Conservation (phyloP, 2,888 invertebrate species). For the Salticus scenicus region DNA sequence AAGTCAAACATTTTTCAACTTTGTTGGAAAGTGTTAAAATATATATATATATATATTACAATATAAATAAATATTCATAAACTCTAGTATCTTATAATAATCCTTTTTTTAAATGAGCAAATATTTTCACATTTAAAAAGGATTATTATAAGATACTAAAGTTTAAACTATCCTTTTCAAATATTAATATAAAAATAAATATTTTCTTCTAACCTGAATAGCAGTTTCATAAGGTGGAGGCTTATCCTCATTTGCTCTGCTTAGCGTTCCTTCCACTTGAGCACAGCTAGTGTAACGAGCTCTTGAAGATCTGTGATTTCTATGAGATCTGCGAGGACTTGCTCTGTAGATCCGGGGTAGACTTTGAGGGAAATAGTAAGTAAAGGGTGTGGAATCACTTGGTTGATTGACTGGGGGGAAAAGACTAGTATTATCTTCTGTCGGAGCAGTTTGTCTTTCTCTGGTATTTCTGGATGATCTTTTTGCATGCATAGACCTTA, state of each 20-base stretch:
- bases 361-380: conserved; percentile 39
- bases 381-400: conserved; percentile 47
- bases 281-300: conserved; percentile 49
- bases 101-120: too few species aligned
- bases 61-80: too few species aligned
- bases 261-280: conserved; percentile 44
- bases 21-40: too few species aligned
- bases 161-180: too few species aligned
- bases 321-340: conserved; percentile 32
- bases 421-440: conserved; percentile 43
- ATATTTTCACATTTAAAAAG: too few species aligned
- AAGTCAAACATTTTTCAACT: too few species aligned
- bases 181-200: too few species aligned
- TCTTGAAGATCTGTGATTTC: conserved; percentile 10
- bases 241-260: conserved; percentile 52
- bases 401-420: conserved; percentile 21
- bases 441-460: conserved; percentile 4
- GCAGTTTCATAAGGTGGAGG: conserved; percentile 64
- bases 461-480: conserved; percentile 15
- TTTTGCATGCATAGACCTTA: conserved; percentile 45
- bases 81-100: too few species aligned
- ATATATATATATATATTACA: too few species aligned
- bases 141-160: too few species aligned
- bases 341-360: conserved; percentile 51
- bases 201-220: conserved; percentile 62